Conservation (phyloP, 2,113 vertebrate species). For the Eulemur macaco region DNA sequence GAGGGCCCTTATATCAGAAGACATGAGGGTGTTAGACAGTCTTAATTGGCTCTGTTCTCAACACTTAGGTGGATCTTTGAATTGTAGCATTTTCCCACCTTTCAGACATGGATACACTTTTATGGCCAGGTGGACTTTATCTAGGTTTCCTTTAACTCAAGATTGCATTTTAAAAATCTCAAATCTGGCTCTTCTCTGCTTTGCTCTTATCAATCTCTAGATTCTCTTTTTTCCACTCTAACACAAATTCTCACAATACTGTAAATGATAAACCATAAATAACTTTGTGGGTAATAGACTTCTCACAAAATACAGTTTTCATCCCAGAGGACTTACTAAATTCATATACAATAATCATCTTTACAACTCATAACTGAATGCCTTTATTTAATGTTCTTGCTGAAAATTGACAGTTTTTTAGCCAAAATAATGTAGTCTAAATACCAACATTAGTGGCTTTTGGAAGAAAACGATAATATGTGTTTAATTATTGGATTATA, state of each 20-base stretch:
- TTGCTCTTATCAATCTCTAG: not conserved
- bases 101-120: not conserved
- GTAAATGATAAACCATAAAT: not conserved
- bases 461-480: not conserved
- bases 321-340: not conserved
- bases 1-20: not conserved
- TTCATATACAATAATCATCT: not conserved
- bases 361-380: not conserved
- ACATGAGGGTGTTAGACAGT: not conserved
- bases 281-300: not conserved
- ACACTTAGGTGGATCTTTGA: not conserved
- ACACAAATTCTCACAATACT: not conserved
- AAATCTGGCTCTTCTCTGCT: not conserved
- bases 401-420: not conserved
- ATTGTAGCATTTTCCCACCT: not conserved
- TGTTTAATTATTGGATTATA: not conserved
- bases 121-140: not conserved
- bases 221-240: not conserved
- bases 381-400: constrained; percentile 3
- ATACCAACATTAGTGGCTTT: not conserved
- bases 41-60: not conserved
- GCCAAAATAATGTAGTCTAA: not conserved
- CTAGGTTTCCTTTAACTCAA: constrained; percentile 1
- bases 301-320: not conserved
- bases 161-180: not conserved